Evolutionary conservation across 2,797 vertebrate species (phyloP).

Genomic region (Macrochelys suwanniensis): DNA sequence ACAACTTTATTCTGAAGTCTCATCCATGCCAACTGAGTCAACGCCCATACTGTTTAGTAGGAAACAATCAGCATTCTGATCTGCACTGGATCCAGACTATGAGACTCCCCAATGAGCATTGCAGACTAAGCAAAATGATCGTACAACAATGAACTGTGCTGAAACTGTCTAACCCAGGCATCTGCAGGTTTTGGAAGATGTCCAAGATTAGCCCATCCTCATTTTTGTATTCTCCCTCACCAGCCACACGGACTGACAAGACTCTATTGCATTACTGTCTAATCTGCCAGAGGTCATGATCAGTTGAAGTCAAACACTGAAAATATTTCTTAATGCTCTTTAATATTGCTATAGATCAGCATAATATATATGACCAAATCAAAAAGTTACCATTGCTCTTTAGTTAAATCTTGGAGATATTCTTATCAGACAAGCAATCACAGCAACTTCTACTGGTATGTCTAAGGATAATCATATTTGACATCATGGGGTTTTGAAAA

Average conservation of each 20-base stretch:
- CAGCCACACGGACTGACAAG: background rate
- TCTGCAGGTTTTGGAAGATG: slow-evolving; percentile 18
- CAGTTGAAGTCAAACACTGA: background rate
- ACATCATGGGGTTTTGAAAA: background rate
- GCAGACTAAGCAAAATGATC: slow-evolving; percentile 37
- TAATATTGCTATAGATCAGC: background rate
- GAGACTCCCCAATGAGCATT: slow-evolving; percentile 38
- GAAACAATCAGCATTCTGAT: slow-evolving; percentile 4
- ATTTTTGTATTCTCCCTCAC: background rate
- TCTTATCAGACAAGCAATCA: background rate
- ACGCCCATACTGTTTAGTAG: background rate
- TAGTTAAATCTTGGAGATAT: background rate
- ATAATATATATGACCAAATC: background rate
- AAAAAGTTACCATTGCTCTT: background rate
- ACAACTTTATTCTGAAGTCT: background rate
- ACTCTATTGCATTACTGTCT: background rate
- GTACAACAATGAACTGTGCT: background rate
- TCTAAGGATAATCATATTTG: background rate
- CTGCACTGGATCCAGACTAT: slow-evolving; percentile 15
- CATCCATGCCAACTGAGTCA: background rate
- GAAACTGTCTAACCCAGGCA: slow-evolving; percentile 25
- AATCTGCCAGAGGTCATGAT: slow-evolving; percentile 6
- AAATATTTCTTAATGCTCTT: background rate
- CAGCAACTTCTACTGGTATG: accelerated
- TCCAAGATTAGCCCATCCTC: background rate